Evolutionary conservation across 2,113 vertebrate species (phyloP).

Genomic region (Colinus virginianus): DNA sequence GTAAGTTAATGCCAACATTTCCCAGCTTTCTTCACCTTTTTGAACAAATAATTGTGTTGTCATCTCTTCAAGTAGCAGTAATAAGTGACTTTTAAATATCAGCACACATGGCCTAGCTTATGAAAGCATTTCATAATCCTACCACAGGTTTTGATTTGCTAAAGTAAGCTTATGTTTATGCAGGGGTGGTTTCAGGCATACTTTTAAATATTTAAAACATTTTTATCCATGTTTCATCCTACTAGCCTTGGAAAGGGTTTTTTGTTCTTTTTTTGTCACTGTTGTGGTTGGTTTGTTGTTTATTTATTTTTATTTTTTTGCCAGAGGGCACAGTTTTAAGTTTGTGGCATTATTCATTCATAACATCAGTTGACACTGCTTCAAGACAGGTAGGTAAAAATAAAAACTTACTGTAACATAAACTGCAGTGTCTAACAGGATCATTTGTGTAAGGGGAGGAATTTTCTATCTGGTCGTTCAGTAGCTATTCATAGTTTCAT

Average conservation of each 20-base stretch:
- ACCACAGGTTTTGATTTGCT: not conserved
- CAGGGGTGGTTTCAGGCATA: not conserved
- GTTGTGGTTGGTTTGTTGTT: not conserved
- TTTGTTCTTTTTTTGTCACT: not conserved
- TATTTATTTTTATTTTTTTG: not conserved
- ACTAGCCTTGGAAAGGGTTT: not conserved
- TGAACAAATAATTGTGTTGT: not conserved
- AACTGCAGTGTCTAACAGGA: not conserved
- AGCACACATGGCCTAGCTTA: not conserved
- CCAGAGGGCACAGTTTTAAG: slow-evolving; percentile 2
- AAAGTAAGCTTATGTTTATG: slow-evolving; percentile 1
- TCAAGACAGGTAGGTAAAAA: slow-evolving; percentile 7
- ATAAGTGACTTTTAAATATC: not conserved
- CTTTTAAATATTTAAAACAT: slow-evolving; percentile 26
- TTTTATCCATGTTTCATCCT: slow-evolving; percentile 31
- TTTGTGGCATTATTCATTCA: slow-evolving; percentile 34
- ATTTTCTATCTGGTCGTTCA: not conserved
- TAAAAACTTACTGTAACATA: not conserved
- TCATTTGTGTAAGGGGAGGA: not conserved
- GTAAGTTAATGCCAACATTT: not conserved
- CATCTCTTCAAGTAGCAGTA: not conserved
- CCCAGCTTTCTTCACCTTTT: not conserved
- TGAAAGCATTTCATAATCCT: not conserved
- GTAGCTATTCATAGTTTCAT: not conserved
- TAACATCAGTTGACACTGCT: not conserved